Conservation (phyloP, 2,797 vertebrate species). For the Gastrophryne carolinensis region DNA sequence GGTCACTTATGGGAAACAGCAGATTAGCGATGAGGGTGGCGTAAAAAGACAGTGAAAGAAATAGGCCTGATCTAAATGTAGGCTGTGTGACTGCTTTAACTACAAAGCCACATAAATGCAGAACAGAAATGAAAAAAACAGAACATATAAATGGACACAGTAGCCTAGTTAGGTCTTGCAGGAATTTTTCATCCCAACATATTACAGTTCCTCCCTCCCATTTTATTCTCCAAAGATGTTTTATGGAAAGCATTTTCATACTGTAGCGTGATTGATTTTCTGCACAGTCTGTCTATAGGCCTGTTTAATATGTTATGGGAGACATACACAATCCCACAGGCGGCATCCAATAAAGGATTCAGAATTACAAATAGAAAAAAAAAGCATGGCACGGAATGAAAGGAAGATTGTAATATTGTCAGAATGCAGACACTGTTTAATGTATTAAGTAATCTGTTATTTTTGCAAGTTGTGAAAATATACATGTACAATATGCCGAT, state of each 20-base stretch:
- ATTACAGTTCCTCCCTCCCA: not conserved
- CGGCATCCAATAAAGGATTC: not conserved
- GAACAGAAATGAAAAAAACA: not conserved
- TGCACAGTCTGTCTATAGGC: not conserved
- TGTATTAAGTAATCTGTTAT: slow-evolving; percentile 32
- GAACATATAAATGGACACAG: not conserved
- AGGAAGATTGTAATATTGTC: not conserved
- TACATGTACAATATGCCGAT: not conserved
- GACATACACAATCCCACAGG: not conserved
- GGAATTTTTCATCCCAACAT: not conserved
- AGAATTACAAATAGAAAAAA: not conserved
- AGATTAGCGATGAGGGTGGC: too few relatives aligned
- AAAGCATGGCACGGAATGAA: slow-evolving; percentile 9
- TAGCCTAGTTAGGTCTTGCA: not conserved
- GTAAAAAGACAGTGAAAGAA: too few relatives aligned
- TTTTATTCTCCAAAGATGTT: not conserved
- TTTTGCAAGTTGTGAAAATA: slow-evolving; percentile 12
- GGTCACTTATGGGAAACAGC: too few relatives aligned
- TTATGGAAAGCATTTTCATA: not conserved
- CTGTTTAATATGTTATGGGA: not conserved
- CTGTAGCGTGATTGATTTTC: not conserved
- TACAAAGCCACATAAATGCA: not conserved
- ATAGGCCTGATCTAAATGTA: too few relatives aligned
- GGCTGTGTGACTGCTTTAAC: too few relatives aligned
- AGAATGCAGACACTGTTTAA: slow-evolving; percentile 15